Evolutionary conservation across 2,888 invertebrate genomes (phyloP), one percentile per base, ranked within the genome.

Genomic region (Cheilosia scutellata): DNA sequence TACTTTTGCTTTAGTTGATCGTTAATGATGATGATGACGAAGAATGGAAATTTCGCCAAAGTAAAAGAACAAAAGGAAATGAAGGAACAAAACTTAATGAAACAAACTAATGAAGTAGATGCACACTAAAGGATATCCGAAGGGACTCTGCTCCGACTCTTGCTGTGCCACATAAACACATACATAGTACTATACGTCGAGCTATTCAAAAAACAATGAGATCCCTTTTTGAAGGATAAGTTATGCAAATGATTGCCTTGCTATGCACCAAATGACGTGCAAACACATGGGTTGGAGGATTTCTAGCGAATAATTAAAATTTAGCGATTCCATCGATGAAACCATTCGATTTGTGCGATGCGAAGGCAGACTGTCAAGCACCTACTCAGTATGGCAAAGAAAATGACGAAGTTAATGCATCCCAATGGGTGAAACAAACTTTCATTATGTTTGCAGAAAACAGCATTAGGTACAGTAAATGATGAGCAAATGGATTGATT

Each of bases 181-280:
- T 4, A 37, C 11, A 37, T 4, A 4, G 11, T 1, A 11, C 37
- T 4, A 1, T 37, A 4, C 47, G 11, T 11, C 13, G 16, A 27
- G 27, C 37, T 53, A 20, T 55, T 11, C 9, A 31, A 63, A 70
- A 42, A 37, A 55, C 47, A 66, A 68, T 44, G 40, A 31, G 47
- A 55, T 68, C n/a, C 29, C 70, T 44, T 44, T 60, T 55, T n/a
- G 31, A 29, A 58, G 25, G 62, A 53, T 33, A 65, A 78, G 42
- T 70, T 83, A 74, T 68, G 74, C 79, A 79, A 83, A 74, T 75
- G 68, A 79, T 79, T 74, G 27, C 62, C 58, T 78, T 78, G 62
- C 68, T 60, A 42, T 71, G 31, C 57, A 33, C 55, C 49, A 29
- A 74, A 60, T 47, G 47, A 71, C 58, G 20, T 16, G 53, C 70